Conservation (phyloP, 2,113 vertebrate species). For the Tylochromis polylepis region DNA sequence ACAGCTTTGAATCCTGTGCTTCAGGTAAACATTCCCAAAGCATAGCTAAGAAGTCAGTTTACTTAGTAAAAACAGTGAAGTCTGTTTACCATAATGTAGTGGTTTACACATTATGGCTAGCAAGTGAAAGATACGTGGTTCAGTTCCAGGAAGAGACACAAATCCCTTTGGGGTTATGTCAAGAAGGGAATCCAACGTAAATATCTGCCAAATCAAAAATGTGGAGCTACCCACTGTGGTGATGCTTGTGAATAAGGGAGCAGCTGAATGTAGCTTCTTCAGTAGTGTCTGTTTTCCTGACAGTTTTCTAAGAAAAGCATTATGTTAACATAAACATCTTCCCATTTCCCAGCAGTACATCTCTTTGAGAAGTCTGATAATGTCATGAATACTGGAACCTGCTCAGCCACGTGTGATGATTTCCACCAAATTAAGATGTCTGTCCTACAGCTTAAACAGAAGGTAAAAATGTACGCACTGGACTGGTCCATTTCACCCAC, state of each 20-base stretch:
- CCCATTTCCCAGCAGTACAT: constrained; percentile 65
- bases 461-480: constrained; percentile 69
- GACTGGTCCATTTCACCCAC: not conserved
- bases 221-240: not conserved
- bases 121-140: not conserved
- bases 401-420: constrained; percentile 91
- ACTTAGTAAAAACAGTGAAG: not conserved
- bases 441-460: constrained; percentile 91
- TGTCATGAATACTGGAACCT: constrained; percentile 76
- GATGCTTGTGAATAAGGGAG: not conserved
- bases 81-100: not conserved
- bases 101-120: not conserved
- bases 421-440: constrained; percentile 92
- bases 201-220: not conserved
- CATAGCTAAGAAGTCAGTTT: not conserved
- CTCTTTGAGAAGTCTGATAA: constrained; percentile 84
- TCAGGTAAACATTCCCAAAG: not conserved
- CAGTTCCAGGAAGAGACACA: not conserved
- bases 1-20: not conserved
- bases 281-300: not conserved
- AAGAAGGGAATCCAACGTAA: not conserved
- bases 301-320: not conserved
- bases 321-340: not conserved
- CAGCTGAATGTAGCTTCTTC: not conserved
- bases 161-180: not conserved